Conservation (phyloP, 2,888 invertebrate species). For the Aspidiotus destructor region DNA sequence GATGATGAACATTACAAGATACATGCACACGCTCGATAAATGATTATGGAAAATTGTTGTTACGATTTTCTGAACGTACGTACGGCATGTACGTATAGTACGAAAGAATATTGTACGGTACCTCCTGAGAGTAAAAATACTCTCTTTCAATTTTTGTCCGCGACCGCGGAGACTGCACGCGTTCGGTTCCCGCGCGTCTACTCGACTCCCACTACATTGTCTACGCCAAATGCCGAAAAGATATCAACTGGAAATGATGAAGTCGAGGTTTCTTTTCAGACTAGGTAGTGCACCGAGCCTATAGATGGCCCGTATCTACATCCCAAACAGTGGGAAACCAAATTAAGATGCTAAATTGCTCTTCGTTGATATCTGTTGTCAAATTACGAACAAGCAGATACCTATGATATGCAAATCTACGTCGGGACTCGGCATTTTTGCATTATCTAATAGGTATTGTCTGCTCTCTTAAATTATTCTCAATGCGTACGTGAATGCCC, state of each 20-base stretch:
- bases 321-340: constrained; percentile 6
- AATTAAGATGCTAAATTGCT: constrained; percentile 8
- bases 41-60: neutral
- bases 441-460: neutral
- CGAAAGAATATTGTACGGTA: neutral
- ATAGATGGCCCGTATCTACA: neutral
- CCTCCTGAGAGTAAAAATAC: too few species aligned
- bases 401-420: neutral
- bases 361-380: neutral
- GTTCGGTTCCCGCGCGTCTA: constrained; percentile 14
- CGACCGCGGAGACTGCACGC: neutral
- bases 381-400: neutral
- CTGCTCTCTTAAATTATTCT: neutral
- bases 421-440: neutral
- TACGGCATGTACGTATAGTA: neutral
- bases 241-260: neutral
- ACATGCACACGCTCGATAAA: neutral
- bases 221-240: neutral
- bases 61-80: neutral
- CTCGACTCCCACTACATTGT: constrained; percentile 20
- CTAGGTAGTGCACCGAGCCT: too few species aligned
- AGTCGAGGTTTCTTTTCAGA: neutral
- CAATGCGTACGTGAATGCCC: neutral
- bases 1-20: neutral
- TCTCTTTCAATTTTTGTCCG: constrained; percentile 12